Conservation (phyloP, 1,140 invertebrate genomes). For the Drosophila watanabei region DNA sequence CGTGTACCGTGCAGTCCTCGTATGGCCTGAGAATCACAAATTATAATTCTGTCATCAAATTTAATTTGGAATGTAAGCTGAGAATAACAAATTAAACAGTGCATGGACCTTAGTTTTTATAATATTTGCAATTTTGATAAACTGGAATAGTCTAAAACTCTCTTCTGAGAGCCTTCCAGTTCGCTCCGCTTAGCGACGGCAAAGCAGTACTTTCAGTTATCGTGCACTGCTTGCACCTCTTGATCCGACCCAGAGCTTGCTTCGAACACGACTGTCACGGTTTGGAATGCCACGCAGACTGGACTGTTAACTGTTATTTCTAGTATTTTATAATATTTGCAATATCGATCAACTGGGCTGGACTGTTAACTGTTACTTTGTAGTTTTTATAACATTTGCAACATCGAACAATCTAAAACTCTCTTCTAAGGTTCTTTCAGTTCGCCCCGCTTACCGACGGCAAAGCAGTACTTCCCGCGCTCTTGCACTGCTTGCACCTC, state of each 20-base stretch:
- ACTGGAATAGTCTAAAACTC: not conserved
- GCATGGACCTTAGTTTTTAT: not conserved
- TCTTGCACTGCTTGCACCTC: not conserved
- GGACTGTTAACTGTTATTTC: too few relatives aligned
- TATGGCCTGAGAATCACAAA: conserved; percentile 1
- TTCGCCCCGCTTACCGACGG: conserved; percentile 17
- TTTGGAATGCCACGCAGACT: not conserved
- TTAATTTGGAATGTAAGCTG: conserved; percentile 1
- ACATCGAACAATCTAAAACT: not conserved
- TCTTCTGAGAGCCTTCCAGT: too few relatives aligned
- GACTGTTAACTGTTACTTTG: too few relatives aligned
- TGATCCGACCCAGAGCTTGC: conserved; percentile 5
- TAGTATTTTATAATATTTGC: too few relatives aligned
- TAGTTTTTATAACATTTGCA: not conserved
- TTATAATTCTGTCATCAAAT: not conserved
- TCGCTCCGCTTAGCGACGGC: conserved; percentile 15
- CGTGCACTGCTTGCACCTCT: not conserved
- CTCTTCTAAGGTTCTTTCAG: too few relatives aligned
- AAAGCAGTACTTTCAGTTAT: not conserved
- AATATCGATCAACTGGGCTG: too few relatives aligned
- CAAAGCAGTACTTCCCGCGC: not conserved
- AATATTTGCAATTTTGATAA: not conserved
- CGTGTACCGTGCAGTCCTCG: not conserved
- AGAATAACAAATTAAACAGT: not conserved
- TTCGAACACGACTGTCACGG: conserved; percentile 14